Evolutionary conservation across 2,113 vertebrate species (phyloP).

Genomic region (Progne subis): DNA sequence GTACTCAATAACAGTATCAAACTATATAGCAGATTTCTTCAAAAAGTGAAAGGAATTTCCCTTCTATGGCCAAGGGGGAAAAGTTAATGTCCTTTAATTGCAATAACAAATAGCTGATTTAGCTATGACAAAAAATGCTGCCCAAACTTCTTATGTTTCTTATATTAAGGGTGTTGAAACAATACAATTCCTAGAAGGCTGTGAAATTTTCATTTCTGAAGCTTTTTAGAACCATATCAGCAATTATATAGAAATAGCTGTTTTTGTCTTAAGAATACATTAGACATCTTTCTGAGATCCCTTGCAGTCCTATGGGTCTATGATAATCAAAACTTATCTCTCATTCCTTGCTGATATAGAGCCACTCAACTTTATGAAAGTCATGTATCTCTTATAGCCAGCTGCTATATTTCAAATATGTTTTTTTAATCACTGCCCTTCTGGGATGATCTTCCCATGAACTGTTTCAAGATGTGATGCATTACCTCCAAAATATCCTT

Average conservation of each 20-base stretch:
- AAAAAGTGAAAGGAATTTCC: not conserved
- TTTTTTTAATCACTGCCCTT: not conserved
- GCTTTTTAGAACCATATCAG: not conserved
- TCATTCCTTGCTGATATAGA: not conserved
- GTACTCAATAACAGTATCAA: not conserved
- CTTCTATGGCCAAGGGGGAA: not conserved
- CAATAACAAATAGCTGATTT: not conserved
- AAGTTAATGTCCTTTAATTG: not conserved
- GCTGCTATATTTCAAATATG: constrained; percentile 1
- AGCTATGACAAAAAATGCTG: not conserved
- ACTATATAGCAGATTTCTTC: not conserved
- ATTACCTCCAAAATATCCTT: not conserved
- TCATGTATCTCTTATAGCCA: not conserved
- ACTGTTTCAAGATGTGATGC: not conserved
- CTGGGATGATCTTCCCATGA: not conserved
- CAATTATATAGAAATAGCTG: not conserved
- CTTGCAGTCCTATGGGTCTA: not conserved
- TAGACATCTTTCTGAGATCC: not conserved
- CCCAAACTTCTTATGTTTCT: not conserved
- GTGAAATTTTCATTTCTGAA: not conserved
- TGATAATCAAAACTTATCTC: not conserved
- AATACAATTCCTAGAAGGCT: not conserved
- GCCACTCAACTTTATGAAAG: not conserved
- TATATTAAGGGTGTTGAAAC: not conserved
- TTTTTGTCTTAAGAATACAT: not conserved